phyloP scores from a whole-genome alignment of 92 coral and sea anemone species.

The Siderastrea radians region DNA sequence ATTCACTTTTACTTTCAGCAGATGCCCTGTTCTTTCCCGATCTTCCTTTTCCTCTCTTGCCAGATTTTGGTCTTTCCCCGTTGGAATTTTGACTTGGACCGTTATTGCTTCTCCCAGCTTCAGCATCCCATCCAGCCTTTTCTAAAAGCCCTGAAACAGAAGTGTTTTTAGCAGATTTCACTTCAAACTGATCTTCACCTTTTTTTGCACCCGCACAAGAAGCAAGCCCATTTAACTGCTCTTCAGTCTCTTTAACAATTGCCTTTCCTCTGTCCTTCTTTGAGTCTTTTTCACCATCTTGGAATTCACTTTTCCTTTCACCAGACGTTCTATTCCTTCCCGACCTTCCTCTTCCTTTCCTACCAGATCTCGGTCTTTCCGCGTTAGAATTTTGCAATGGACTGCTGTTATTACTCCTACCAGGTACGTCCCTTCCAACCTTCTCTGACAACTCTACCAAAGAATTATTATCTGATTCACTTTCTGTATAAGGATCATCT shows the following conservation, averaged over 20 bases:
- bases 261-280: background rate
- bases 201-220: background rate
- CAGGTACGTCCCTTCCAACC: background rate
- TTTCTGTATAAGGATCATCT: background rate
- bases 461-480: background rate
- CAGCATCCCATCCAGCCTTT: background rate
- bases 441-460: background rate
- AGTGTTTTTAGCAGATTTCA: background rate
- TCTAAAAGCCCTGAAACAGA: background rate
- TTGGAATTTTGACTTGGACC: background rate
- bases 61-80: constrained; percentile 12
- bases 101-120: too few relatives aligned
- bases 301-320: background rate
- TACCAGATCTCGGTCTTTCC: constrained; percentile 21
- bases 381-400: background rate
- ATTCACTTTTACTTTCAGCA: background rate
- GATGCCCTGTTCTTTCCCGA: background rate
- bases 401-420: too few relatives aligned
- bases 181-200: background rate
- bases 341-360: constrained; percentile 11
- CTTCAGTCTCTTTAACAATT: background rate
- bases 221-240: background rate
- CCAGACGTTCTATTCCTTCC: constrained; percentile 2
- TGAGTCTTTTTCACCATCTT: background rate
- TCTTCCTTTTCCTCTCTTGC: constrained; percentile 18